These are phyloP conservation scores for Dinothrombium tinctorium DNA, from an alignment of 1,140 invertebrate genomes.

Conservation along the genomic window DNA sequence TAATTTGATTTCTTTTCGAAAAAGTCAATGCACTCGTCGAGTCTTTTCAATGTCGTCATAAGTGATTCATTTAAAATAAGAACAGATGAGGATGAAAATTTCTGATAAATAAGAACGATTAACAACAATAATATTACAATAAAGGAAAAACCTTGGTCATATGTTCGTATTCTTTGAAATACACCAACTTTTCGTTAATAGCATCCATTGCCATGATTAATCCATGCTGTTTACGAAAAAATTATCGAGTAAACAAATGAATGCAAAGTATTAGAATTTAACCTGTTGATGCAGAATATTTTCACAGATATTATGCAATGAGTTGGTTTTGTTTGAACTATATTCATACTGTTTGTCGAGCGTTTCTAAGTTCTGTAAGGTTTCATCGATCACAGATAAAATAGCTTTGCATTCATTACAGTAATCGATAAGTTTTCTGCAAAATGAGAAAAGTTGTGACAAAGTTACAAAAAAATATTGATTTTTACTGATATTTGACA, in stretches of 20 bases:
- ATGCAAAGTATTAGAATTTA: too few relatives aligned
- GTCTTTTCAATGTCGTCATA: conserved; percentile 47
- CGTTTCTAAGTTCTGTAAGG: conserved; percentile 40
- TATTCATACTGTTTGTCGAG: conserved; percentile 50
- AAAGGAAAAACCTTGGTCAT: too few relatives aligned
- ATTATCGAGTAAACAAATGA: too few relatives aligned
- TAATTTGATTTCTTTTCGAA: conserved; percentile 49
- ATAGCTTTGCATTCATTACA: too few relatives aligned
- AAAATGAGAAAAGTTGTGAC: too few relatives aligned
- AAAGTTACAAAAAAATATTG: too few relatives aligned
- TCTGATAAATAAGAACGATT: too few relatives aligned
- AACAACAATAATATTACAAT: too few relatives aligned
- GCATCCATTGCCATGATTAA: conserved; percentile 49
- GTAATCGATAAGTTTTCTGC: too few relatives aligned
- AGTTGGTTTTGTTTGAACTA: conserved; percentile 69
- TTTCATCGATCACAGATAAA: too few relatives aligned
- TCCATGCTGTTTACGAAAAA: too few relatives aligned
- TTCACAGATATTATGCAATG: conserved; percentile 65
- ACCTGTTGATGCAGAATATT: conserved; percentile 65
- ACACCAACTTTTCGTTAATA: conserved; percentile 50
- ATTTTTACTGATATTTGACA: too few relatives aligned
- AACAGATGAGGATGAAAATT: not conserved
- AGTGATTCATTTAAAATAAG: conserved; percentile 40
- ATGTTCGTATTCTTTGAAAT: conserved; percentile 59
- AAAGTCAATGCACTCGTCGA: conserved; percentile 67